Base-by-base conservation (phyloP, 2,888 invertebrate species). In the Zaprionus obscuricornis region DNA sequence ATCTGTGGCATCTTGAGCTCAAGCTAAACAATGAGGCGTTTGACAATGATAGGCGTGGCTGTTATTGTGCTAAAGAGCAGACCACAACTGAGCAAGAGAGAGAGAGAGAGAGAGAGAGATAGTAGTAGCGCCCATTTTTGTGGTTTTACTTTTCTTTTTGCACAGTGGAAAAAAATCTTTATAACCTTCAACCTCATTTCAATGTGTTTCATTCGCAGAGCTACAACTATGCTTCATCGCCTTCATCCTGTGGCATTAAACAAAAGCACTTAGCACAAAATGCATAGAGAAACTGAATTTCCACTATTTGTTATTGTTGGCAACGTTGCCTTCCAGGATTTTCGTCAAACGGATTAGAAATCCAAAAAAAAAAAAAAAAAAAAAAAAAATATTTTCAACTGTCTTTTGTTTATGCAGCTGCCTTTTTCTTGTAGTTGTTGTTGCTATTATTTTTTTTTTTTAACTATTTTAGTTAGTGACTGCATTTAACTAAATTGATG, bases 201-300 rank as follows among this genome's bases (percentile, higher is more conserved):
- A 26, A 16, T 13, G n/a, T n/a, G n/a, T 11, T 40, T 42, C 33
- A 13, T 16, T 14, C 47, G 34, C 33, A 3, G 34, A 34, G 18
- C 20, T 39, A 17, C 11, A 10, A 7, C 45, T 34, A 4, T 16
- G 3, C 8, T 2, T 34, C 16, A 1, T 17, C 17, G 8, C 17
- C 16, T 2, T 34, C 7, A 16, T 7, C 16, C 43, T 36, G 57
- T 40, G 43, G 66, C 51, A 69, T 74, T 76, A 78, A n/a, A 79
- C 81, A 81, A 81, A 79, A 81, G 84, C 84, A 83, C 81, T 82
- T 77, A 77, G 46, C 68, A n/a, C n/a, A n/a, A n/a, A n/a, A n/a
- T n/a, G n/a, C n/a, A n/a, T n/a, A n/a, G n/a, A n/a, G n/a, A 34
- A 65, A 66, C 64, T 63, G 73, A 68, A 73, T 83, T 79, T 79